A percentile compares a stretch with the other conserved stretches of the same genome.
phyloP scores from a whole-genome alignment of 2,797 vertebrate species.

The Falco biarmicus region DNA sequence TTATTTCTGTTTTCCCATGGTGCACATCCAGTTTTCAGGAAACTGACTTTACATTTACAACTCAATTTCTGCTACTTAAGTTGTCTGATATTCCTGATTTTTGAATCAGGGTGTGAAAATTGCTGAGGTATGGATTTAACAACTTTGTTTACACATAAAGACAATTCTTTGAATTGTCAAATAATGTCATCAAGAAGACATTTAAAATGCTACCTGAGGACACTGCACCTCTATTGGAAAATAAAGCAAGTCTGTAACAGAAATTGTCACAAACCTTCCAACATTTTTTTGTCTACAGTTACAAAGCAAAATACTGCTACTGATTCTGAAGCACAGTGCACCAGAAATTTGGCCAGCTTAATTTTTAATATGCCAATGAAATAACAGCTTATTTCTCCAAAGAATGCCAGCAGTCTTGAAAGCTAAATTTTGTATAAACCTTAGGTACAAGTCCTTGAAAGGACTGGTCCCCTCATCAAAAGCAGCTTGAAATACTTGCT shows the following conservation, averaged over 20 bases:
- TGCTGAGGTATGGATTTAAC: not conserved
- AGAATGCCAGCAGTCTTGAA: not conserved
- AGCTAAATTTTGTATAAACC: not conserved
- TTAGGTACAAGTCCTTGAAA: not conserved
- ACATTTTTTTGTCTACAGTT: not conserved
- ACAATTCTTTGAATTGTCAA: not conserved
- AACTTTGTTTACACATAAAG: not conserved
- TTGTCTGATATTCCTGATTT: not conserved
- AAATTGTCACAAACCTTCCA: not conserved
- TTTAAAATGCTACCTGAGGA: not conserved
- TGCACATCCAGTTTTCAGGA: not conserved
- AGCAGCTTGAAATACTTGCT: not conserved
- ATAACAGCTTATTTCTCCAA: not conserved
- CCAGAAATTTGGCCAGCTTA: not conserved
- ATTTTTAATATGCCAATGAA: not conserved
- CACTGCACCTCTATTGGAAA: not conserved
- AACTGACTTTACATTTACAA: not conserved
- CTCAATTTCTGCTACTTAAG: not conserved
- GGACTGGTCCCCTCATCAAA: not conserved
- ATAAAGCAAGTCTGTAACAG: not conserved
- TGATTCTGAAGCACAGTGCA: not conserved
- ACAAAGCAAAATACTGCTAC: not conserved
- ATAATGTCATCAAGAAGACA: not conserved
- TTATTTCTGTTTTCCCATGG: not conserved
- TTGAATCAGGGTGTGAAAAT: not conserved